Base-by-base conservation (phyloP, 2,888 invertebrate species). In the Ichneumoninae sp. region DNA sequence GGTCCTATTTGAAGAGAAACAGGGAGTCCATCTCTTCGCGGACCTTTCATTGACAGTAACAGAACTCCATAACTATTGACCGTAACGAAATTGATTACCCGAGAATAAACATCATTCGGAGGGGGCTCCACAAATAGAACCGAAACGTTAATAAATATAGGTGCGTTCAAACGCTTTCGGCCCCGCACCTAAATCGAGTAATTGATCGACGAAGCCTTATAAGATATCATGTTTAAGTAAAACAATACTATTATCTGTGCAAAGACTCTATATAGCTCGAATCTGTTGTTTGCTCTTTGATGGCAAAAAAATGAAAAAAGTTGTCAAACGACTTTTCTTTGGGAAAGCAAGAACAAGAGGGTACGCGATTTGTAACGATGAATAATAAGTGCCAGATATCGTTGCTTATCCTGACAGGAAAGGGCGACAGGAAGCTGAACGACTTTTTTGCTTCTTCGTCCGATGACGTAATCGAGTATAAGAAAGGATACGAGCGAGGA, bases 381-480 rank as follows among this genome's bases (percentile, higher is more conserved):
- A 63, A 30, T 60, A 30, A 63, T 57, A 57, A 71, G 30, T 26
- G 13, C 8, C 30, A 33, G 30, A 16, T 33, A 70, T 19, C 68
- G 40, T 36, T 69, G 22, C 16, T 52, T 36, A 54, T 8, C 65
- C 16, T 47, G 63, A 36, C 57, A 60, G 50, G 16, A 13, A 70
- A 44, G 19, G 65, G 44, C 52, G 70, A 44, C 70, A 66, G 70
- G 69, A 81, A 60, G 50, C 68, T n/a, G 22, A 47, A 60, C 26
- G 60, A 40, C 52, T 70, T 75, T 65, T 81, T 74, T 65, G 54
- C 57, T 40, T 44, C 30, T n/a, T 5, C 54, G 60, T 50, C 26
- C 40, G 69, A 73, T 73, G 77, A 73, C 82, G 77, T 60, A 73
- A 82, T 66, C 40, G 40, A 66, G 66, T 26, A 60, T 54, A 54